Evolutionary conservation across 2,113 vertebrate species (phyloP), one percentile per base, ranked within the genome.

Genomic region (Zosterops lateralis): DNA sequence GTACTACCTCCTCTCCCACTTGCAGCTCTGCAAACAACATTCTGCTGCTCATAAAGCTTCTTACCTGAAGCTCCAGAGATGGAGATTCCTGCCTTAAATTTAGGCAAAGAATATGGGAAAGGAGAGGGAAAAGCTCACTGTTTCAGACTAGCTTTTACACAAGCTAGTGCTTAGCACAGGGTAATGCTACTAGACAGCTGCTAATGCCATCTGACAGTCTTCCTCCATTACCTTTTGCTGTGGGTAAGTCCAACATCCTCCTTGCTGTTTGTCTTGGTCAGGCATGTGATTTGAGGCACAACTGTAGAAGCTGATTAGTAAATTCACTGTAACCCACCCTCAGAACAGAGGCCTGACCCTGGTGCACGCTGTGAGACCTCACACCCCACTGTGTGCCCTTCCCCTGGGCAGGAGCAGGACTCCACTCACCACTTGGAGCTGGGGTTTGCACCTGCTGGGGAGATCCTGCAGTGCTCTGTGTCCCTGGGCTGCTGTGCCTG

Each of bases 351-450:
- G 25, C 11, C 61, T 64, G 76, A 36, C 24, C 8, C 65, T 26
- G 38, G 31, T 44, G 64, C 1, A 0, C 26, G 51, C 60, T 77
- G 76, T 4, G 3, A 62, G 36, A 44, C 28, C 29, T 34, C 50
- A 47, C 20, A 25, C 3, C 60, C 47, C 34, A 3, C 25, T 17
- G 22, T 13, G 51, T n/a, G 42, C 34, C 44, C 76, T 24, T 24
- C 13, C 15, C 54, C 45, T 3, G 14, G 14, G 78, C 24, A 47
- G 57, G 38, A 73, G 22, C 36, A 64, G 47, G 2, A 7, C 47
- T 50, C 4, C 8, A 94, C 98, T 97, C 92, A 98, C 98, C 42
- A 0, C 70, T n/a, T 0, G 36, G 36, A n/a, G 87, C 74, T 1
- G 51, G 28, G 1, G 82, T 80, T 2, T 71, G 38, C 7, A 56